Evolutionary conservation across 2,888 invertebrate genomes (phyloP), one percentile per base, ranked within the genome.

Genomic region (Lasioglossum pauxillum): DNA sequence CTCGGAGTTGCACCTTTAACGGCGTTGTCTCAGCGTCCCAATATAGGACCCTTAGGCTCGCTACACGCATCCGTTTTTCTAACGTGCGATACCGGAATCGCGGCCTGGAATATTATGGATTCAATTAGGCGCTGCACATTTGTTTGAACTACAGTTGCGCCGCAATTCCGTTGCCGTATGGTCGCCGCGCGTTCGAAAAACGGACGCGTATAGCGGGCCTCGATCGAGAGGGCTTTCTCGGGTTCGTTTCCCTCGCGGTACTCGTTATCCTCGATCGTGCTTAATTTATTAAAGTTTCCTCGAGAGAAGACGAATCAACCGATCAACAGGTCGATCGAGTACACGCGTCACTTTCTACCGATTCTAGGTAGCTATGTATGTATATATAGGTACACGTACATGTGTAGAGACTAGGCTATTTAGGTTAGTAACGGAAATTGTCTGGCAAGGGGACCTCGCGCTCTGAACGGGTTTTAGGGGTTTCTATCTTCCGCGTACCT

Each of bases 291-390:
- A 31, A 31, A 16, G 19, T 31, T 64, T 31, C 31, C 35, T 31
- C 19, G 35, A 31, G 19, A 7, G 23, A 69, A 69, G 69, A 38
- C 23, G 38, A 31, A 31, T 38, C 35, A 23, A 10, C 38, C 38
- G 38, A 38, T 38, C 5, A 38, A 23, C 78, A 71, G 74, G 49
- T 74, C 27, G 46, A 69, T 75, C 69, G 77, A 75, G 64, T 44
- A 76, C 64, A 23, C 82, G 72, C 75, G 72, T 67, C 46, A 67
- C 41, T 60, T 82, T 67, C 27, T 46, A 77, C 27, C 83, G 67
- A 77, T 27, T 75, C 31, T 81, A 79, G 75, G 73, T 86, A 80
- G 57, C 60, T 46, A 72, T 72, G 57, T 81, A 80, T 41, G 35
- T 46, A 72, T 53, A 57, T 76, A 75, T 41, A 74, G n/a, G 38